Conservation (phyloP, 2,113 vertebrate species). For the Eulemur macaco region DNA sequence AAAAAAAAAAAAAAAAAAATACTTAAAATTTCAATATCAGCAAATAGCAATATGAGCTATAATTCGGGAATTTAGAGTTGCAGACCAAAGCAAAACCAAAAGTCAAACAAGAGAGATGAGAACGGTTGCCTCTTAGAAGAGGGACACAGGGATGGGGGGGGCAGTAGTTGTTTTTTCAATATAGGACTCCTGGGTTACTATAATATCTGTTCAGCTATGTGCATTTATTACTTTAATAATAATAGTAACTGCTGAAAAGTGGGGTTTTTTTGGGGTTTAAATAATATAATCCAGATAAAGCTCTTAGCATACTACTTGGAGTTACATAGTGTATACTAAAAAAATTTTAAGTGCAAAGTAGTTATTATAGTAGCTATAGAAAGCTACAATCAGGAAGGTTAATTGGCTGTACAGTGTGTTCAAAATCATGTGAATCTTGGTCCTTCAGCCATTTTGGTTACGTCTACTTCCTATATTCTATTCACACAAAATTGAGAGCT, state of each 20-base stretch:
- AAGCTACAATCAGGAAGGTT: slow-evolving; percentile 6
- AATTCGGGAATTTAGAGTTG: background rate
- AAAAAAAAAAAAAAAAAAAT: background rate
- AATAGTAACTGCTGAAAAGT: background rate
- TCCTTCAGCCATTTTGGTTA: slow-evolving; percentile 8
- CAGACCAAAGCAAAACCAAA: background rate
- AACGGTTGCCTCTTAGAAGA: background rate
- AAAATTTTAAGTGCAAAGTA: background rate
- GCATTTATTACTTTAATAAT: slow-evolving; percentile 7
- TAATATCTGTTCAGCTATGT: background rate
- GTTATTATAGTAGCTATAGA: background rate
- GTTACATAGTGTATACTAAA: background rate
- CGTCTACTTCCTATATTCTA: background rate
- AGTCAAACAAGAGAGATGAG: background rate
- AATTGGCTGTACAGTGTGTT: background rate
- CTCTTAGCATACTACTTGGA: background rate
- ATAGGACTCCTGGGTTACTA: background rate
- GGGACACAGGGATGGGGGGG: background rate
- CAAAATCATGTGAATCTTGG: background rate
- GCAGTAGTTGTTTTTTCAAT: background rate
- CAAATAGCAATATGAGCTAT: background rate
- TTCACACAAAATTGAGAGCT: background rate
- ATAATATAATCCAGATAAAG: background rate
- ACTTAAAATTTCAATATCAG: background rate
- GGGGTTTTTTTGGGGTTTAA: background rate